Conservation (phyloP, 2,113 vertebrate genomes). For the Lepisosteus osseus region DNA sequence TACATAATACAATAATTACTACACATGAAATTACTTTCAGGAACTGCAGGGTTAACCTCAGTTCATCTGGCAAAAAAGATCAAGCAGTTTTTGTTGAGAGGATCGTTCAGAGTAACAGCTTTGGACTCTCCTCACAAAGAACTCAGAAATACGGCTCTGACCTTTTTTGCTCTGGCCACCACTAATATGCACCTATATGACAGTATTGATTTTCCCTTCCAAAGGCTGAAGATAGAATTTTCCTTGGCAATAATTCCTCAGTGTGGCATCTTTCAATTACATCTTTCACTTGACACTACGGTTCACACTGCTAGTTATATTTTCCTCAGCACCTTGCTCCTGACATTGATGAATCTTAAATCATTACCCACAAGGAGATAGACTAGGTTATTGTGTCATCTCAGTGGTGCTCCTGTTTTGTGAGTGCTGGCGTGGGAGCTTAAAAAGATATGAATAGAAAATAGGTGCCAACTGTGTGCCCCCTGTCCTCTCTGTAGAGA, state of each 20-base stretch:
- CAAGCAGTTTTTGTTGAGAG: neutral
- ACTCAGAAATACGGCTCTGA: constrained; percentile 23
- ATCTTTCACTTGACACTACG: constrained; percentile 46
- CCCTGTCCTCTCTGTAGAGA: neutral
- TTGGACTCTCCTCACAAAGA: constrained; percentile 28
- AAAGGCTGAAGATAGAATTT: constrained; percentile 42
- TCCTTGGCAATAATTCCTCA: constrained; percentile 52
- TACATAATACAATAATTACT: no score
- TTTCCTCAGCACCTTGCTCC: constrained; percentile 35
- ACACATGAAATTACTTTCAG: no score
- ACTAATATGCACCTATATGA: constrained; percentile 36
- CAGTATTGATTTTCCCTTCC: constrained; percentile 51
- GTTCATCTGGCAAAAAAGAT: neutral
- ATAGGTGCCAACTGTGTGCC: neutral
- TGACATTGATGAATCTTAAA: constrained; percentile 42
- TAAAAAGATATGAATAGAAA: neutral
- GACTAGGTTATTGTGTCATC: neutral
- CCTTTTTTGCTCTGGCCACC: constrained; percentile 24
- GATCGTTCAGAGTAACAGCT: neutral
- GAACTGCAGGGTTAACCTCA: neutral
- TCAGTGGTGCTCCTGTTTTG: rapidly evolving
- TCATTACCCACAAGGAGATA: constrained; percentile 23
- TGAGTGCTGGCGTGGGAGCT: constrained; percentile 9
- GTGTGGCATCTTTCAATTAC: constrained; percentile 59
- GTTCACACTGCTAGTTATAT: constrained; percentile 36